Evolutionary conservation across 2,888 invertebrate species (phyloP).

Genomic region (Drosophila hamatofila): DNA sequence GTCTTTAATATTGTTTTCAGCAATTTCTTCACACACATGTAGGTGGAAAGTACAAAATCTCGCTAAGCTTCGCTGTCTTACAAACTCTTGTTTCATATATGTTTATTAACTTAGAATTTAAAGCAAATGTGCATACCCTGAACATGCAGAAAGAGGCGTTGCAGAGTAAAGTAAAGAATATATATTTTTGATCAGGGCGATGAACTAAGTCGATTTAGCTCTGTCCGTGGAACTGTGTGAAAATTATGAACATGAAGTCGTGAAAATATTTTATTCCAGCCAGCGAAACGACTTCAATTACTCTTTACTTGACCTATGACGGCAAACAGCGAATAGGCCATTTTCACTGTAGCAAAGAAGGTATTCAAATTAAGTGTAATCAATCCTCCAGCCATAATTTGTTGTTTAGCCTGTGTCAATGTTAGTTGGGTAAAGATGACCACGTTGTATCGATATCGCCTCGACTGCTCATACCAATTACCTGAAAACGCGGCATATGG

Average conservation of each 20-base stretch:
- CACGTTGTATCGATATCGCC: slow-evolving; percentile 32
- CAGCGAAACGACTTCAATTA: slow-evolving; percentile 58
- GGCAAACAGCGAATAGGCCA: slow-evolving; percentile 72
- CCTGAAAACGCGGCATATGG: slow-evolving; percentile 66
- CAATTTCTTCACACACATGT: not conserved
- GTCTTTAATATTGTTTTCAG: slow-evolving; percentile 14
- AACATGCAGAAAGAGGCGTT: no score
- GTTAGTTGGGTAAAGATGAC: slow-evolving; percentile 54
- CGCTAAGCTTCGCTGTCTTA: not conserved
- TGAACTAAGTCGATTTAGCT: no score
- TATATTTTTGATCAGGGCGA: no score
- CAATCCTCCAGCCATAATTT: slow-evolving; percentile 59
- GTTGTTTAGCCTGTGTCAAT: slow-evolving; percentile 9
- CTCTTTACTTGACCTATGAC: slow-evolving; percentile 42
- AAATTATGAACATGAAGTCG: slow-evolving; percentile 29
- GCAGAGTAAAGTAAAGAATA: no score
- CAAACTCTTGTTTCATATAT: no score
- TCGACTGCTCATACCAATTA: slow-evolving; percentile 55
- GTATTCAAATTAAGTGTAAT: slow-evolving; percentile 57
- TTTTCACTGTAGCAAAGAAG: slow-evolving; percentile 63
- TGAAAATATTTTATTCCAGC: slow-evolving; percentile 8
- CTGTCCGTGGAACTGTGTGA: slow-evolving; percentile 8
- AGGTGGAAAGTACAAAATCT: not conserved
- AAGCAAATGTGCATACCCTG: no score
- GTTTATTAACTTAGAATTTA: not conserved